Evolutionary conservation across 2,888 invertebrate genomes (phyloP), one percentile per base, ranked within the genome.

Genomic region (Operophtera brumata): DNA sequence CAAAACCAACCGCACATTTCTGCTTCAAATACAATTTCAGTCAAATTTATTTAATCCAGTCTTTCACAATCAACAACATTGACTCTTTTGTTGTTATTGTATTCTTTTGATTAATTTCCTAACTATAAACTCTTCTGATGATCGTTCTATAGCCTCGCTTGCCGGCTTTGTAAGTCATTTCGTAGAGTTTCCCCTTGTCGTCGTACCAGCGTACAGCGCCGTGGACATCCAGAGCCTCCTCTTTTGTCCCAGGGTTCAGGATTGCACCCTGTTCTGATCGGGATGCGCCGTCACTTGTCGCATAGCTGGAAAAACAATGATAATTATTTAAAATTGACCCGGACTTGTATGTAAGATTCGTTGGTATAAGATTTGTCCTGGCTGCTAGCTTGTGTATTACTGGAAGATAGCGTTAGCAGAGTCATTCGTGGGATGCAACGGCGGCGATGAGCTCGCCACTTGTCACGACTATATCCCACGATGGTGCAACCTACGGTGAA

Each of bases 131-230:
- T 77, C 79, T 82, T 65, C 84, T 88, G 43, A 90, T 91, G 32
- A 85, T 78, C 2, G 91, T 90, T 62, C 85, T 75, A 66, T 86
- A 90, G 68, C 91, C 91, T 74, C 85, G 77, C 62, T 79, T 90
- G 48, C 90, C 91, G 0, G 90, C 90, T 63, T 90, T 91, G 70
- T 90, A 91, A 0, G 82, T 80, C 91, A 90, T 90, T 70, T 90
- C 84, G 64, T 85, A 91, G 14, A 87, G 81, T 30, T 83, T 81
- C n/a, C 91, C 91, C 25, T 86, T 84, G 47, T 79, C 72, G 58
- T 90, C 82, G 65, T 85, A 87, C 90, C 90, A 91, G 34, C 90
- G 84, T 0, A 89, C 89, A 1, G 86, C 77, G 0, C 91, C 91
- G 0, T 80, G 71, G 2, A 91, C 89, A 20, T 85, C 79, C 0